Percentiles rank a stretch among this genome's conserved stretches.
Evolutionary conservation across 1,140 invertebrate species (phyloP).

Genomic region (Microplitis mediator): DNA sequence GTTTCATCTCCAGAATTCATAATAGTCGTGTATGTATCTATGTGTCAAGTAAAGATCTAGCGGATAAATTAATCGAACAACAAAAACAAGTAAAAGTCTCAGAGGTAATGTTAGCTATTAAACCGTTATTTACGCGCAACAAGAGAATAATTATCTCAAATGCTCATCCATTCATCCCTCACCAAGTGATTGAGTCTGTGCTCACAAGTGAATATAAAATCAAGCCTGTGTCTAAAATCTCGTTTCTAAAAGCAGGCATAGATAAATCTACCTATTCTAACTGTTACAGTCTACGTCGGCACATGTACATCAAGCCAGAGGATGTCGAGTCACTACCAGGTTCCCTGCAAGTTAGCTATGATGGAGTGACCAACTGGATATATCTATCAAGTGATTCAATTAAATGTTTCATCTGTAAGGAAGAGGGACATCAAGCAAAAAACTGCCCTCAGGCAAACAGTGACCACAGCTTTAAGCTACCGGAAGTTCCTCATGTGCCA

Average conservation of each 20-base stretch:
- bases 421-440: neutral
- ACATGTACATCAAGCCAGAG: neutral
- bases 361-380: neutral
- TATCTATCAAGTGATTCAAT: neutral
- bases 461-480: neutral
- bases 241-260: neutral
- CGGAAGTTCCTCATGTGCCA: neutral
- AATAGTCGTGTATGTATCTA: neutral
- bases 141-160: neutral
- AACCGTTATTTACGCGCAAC: neutral
- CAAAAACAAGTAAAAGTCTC: neutral
- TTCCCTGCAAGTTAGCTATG: neutral
- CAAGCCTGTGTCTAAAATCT: neutral
- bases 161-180: neutral
- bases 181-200: neutral
- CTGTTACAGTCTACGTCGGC: neutral
- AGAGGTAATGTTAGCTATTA: neutral
- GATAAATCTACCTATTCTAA: neutral
- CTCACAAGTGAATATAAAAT: neutral
- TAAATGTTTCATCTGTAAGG: neutral
- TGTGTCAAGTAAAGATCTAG: neutral
- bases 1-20: slow-evolving; percentile 1
- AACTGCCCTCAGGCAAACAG: neutral
- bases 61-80: neutral
- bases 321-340: neutral